Conservation (phyloP, 2,888 invertebrate genomes). For the Sinohyriopsis cumingii region DNA sequence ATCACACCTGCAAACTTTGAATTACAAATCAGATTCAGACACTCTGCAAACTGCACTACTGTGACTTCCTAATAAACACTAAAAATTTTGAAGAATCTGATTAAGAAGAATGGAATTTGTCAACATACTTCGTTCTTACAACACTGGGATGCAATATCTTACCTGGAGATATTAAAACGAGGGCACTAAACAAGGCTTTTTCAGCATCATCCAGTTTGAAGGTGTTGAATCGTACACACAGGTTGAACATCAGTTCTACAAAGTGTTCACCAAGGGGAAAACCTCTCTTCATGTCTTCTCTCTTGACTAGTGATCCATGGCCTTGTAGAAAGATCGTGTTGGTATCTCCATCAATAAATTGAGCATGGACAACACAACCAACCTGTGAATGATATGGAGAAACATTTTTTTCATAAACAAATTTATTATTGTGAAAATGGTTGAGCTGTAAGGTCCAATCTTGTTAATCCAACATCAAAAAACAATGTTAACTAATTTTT, state of each 20-base stretch:
- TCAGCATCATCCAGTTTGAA: conserved; percentile 67
- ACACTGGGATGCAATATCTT: conserved; percentile 1
- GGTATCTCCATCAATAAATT: conserved; percentile 67
- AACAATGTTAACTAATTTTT: no score
- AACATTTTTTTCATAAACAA: not conserved
- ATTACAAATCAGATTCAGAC: no score
- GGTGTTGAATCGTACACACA: conserved; percentile 68
- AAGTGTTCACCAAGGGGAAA: conserved; percentile 69
- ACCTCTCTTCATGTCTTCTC: conserved; percentile 68
- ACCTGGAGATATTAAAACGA: conserved; percentile 71
- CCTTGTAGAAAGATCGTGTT: conserved; percentile 67
- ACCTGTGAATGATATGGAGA: conserved; percentile 51
- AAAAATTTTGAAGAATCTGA: no score
- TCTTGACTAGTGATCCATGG: conserved; percentile 56
- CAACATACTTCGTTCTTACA: no score
- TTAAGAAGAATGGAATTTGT: no score
- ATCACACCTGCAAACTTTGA: no score
- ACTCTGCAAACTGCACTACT: no score
- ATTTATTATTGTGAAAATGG: not conserved
- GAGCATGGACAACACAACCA: conserved; percentile 69
- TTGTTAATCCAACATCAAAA: no score
- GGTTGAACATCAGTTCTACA: conserved; percentile 69
- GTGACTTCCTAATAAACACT: no score
- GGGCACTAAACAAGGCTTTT: conserved; percentile 69
- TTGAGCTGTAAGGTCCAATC: no score